phyloP scores from a whole-genome alignment of 1,140 invertebrate species.

The Gonioctena quinquepunctata region DNA sequence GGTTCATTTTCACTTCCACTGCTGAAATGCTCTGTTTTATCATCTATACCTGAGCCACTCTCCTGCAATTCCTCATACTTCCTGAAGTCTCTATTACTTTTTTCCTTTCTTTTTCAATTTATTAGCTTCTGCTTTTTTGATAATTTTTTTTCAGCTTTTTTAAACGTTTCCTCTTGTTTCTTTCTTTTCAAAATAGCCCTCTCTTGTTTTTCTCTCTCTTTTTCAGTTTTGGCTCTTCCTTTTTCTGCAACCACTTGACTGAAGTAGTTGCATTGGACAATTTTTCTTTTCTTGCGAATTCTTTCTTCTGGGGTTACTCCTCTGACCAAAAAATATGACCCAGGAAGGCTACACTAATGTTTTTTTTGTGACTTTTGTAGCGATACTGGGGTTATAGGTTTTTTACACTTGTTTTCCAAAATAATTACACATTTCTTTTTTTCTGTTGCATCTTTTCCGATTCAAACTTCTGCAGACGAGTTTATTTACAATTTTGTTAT shows the following conservation, averaged over 20 bases:
- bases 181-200: too few species aligned
- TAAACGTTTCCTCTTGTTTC: too few species aligned
- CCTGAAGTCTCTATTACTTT: background rate
- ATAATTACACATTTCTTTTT: slow-evolving; percentile 40
- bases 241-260: slow-evolving; percentile 15
- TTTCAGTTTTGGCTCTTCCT: background rate
- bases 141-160: too few species aligned
- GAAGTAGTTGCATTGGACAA: slow-evolving; percentile 15
- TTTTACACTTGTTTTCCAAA: background rate
- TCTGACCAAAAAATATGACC: too few species aligned
- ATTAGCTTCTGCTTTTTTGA: too few species aligned
- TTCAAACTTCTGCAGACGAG: slow-evolving; percentile 47
- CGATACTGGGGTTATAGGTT: slow-evolving; percentile 7
- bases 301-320: background rate
- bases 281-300: slow-evolving; percentile 12
- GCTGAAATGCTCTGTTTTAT: background rate
- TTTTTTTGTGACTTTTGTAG: background rate
- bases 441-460: slow-evolving; percentile 42
- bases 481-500: slow-evolving; percentile 18
- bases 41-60: background rate
- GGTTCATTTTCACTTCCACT: background rate
- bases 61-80: too few species aligned
- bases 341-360: too few species aligned
- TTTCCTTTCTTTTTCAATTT: too few species aligned
- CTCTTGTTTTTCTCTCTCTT: background rate